phyloP scores from a whole-genome alignment of 2,888 invertebrate genomes.

The Lapara coniferarum region DNA sequence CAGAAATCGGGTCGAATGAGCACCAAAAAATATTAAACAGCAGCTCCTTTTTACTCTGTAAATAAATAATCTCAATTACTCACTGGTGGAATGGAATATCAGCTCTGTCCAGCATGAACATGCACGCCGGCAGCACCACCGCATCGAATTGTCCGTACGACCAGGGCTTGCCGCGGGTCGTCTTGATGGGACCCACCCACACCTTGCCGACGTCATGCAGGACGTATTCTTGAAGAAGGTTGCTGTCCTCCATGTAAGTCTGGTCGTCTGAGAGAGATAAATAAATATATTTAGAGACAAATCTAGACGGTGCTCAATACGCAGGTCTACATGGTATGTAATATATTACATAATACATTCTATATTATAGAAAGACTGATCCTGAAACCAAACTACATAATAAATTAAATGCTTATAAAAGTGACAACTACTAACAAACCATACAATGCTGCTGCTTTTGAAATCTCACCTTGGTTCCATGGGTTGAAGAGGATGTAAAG shows the following conservation, averaged over 20 bases:
- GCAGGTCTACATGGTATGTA: no score
- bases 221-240: slow-evolving; percentile 89
- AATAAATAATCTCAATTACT: slow-evolving; percentile 49
- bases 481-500: slow-evolving; percentile 92
- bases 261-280: no score
- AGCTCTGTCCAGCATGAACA: no score
- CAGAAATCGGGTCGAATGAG: no score
- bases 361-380: no score
- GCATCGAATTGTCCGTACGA: slow-evolving; percentile 92
- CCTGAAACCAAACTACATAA: background rate
- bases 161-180: slow-evolving; percentile 94
- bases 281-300: no score
- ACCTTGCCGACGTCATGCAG: slow-evolving; percentile 93
- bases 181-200: slow-evolving; percentile 91
- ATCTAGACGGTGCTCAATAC: no score
- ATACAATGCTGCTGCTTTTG: background rate
- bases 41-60: no score
- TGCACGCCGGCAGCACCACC: slow-evolving; percentile 87
- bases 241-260: slow-evolving; percentile 88
- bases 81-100: slow-evolving; percentile 83
- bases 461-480: slow-evolving; percentile 88
- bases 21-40: background rate
- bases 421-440: background rate
- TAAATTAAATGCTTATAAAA: background rate
- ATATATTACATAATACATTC: no score